Base-by-base conservation (phyloP, 2,797 vertebrate species). In the Helostoma temminkii region DNA sequence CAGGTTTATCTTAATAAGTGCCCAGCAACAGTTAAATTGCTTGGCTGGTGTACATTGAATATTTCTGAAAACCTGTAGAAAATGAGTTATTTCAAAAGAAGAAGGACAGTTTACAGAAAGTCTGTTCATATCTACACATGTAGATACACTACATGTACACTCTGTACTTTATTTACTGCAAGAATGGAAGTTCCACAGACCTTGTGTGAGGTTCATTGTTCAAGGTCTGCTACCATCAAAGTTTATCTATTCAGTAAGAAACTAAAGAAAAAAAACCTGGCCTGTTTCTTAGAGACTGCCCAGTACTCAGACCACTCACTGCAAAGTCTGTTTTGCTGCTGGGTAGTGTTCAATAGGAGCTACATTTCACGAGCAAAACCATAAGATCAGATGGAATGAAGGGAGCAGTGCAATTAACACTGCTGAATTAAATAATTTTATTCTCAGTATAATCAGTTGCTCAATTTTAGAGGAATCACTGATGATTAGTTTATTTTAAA, bases 341-440 rank as follows among this genome's bases (percentile, higher is more conserved):
- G 49, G 15, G 24, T 66, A 37, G 47, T 36, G 56, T 63, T 71
- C 65, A 16, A 69, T 74, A 72, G 66, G 53, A 32, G 24, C 36
- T 65, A 66, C 19, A 47, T 52, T 77, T 52, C 37, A 66, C 66
- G 65, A 83, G 58, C 41, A 59, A 88, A 88, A 72, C 65, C 79
- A 86, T 70, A 81, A 61, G 62, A 67, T 57, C 42, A 47, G 58
- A 66, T 52, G 47, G 24, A 82, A 67, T 71, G 58, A 68, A 60
- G 45, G 57, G 47, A 72, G 58, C 42, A 60, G 9, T 10, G 66
- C 47, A 73, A 25, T 62, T 47, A 66, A 76, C 54, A 64, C 58
- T 9, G 45, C 65, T 60, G 39, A 66, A 41, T 47, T n/a, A n/a
- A n/a, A n/a, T n/a, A n/a, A n/a, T n/a, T n/a, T n/a, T n/a, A n/a